phyloP scores from a whole-genome alignment of 2,113 vertebrate genomes.

The Rhombomys opimus region DNA sequence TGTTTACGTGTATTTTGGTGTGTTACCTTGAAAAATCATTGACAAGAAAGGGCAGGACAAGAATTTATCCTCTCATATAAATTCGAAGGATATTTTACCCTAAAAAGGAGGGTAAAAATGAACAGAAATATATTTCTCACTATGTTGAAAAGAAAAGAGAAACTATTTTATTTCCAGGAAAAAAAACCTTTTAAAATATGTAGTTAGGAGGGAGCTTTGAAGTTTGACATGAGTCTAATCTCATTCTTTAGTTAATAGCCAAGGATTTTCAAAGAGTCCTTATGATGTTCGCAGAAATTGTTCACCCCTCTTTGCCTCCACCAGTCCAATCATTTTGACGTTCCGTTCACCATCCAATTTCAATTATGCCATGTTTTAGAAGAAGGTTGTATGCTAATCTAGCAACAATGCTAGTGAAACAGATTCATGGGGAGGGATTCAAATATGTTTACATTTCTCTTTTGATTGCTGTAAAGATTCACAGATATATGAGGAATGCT shows the following conservation, averaged over 20 bases:
- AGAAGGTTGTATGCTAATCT: constrained; percentile 54
- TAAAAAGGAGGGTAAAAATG: constrained; percentile 52
- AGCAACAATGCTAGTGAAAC: constrained; percentile 32
- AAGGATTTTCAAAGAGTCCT: constrained; percentile 71
- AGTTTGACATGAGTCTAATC: constrained; percentile 76
- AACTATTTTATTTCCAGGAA: constrained; percentile 71
- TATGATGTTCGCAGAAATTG: constrained; percentile 68
- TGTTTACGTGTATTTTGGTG: constrained; percentile 81
- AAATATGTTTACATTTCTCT: constrained; percentile 39
- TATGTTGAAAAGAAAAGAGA: constrained; percentile 66
- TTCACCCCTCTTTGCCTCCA: constrained; percentile 17
- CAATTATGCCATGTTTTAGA: constrained; percentile 49
- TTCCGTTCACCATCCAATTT: constrained; percentile 48
- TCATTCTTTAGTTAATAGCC: constrained; percentile 78
- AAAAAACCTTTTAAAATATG: constrained; percentile 64
- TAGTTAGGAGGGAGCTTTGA: constrained; percentile 74
- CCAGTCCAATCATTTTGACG: constrained; percentile 56
- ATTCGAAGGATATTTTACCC: constrained; percentile 53
- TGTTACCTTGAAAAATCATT: constrained; percentile 81
- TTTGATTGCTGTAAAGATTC: constrained; percentile 20
- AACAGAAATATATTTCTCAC: constrained; percentile 65
- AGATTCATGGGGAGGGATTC: constrained; percentile 1
- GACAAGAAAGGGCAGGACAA: constrained; percentile 65
- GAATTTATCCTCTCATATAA: constrained; percentile 41
- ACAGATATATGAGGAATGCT: background rate